phyloP scores from a whole-genome alignment of 2,113 vertebrate genomes.

The Rhinolophus ferrumequinum region DNA sequence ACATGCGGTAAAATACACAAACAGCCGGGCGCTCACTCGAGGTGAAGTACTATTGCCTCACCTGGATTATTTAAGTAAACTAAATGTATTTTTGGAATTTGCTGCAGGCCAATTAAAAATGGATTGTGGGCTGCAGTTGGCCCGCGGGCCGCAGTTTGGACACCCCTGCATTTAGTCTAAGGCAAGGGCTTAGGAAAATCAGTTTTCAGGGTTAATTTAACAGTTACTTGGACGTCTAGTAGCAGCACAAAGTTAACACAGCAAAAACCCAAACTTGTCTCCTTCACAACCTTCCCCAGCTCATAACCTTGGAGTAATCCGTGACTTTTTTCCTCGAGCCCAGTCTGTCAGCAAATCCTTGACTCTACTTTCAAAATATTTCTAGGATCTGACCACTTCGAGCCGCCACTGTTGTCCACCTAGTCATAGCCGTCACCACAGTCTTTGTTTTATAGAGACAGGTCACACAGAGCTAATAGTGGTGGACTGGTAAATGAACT shows the following conservation, averaged over 20 bases:
- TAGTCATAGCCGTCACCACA: background rate
- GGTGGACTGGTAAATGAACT: constrained; percentile 5
- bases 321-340: background rate
- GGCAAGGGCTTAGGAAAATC: background rate
- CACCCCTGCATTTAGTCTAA: background rate
- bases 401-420: background rate
- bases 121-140: too few species aligned
- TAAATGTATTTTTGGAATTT: too few species aligned
- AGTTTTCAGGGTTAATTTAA: constrained; percentile 3
- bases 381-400: background rate
- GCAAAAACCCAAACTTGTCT: background rate
- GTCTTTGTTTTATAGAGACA: background rate
- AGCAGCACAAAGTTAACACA: background rate
- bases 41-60: too few species aligned
- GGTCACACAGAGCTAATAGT: background rate
- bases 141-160: too few species aligned
- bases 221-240: background rate
- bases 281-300: background rate
- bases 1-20: too few species aligned
- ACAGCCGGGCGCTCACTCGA: too few species aligned
- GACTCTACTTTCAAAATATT: background rate
- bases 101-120: too few species aligned
- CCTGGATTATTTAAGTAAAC: too few species aligned
- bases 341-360: background rate
- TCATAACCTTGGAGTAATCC: background rate